Conservation (phyloP, 2,888 invertebrate genomes). For the Pachydiplax longipennis region DNA sequence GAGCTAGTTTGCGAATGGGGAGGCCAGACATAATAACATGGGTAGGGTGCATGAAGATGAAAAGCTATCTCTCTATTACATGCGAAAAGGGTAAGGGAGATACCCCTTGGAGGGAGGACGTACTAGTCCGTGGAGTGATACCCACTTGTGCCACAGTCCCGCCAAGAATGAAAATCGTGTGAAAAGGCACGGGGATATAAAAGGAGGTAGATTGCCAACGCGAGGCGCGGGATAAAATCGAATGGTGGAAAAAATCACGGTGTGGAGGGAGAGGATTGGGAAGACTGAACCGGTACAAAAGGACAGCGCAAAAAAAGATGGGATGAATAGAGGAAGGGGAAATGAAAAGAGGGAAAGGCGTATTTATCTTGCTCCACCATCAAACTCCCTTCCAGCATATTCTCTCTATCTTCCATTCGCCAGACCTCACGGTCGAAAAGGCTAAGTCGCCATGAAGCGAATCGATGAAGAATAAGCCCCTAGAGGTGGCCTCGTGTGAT, state of each 20-base stretch:
- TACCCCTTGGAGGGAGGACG: background rate
- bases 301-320: background rate
- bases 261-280: background rate
- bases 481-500: background rate
- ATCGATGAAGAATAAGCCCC: background rate
- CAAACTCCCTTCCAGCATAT: background rate
- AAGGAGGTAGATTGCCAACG: background rate
- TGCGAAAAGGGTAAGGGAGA: background rate
- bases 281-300: background rate
- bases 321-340: background rate
- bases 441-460: background rate
- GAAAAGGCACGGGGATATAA: background rate
- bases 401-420: background rate
- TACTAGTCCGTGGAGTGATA: background rate
- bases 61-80: background rate
- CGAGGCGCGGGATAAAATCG: background rate
- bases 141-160: background rate
- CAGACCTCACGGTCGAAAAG: background rate
- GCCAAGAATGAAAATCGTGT: background rate
- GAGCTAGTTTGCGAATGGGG: background rate
- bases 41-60: background rate
- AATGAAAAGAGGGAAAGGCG: background rate
- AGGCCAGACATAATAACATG: background rate
- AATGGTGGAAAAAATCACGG: background rate
- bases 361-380: conserved; percentile 36